These are phyloP conservation scores for Pasiphila rectangulata DNA, from an alignment of 2,888 invertebrate genomes.

Conservation along the genomic window DNA sequence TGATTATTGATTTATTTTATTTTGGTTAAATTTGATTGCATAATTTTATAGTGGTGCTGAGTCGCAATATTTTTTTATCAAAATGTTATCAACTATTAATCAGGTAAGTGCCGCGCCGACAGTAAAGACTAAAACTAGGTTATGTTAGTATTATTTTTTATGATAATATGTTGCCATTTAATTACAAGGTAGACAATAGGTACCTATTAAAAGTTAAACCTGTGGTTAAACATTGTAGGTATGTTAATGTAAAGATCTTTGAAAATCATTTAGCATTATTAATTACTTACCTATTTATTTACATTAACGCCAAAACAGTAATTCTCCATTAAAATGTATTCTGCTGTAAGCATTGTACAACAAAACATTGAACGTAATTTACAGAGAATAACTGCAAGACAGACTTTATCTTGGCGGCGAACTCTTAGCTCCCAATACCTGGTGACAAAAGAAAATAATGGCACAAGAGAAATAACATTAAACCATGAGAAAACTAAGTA, in stretches of 20 bases:
- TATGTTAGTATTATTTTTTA: neutral
- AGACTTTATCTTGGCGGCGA: conserved; percentile 40
- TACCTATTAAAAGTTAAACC: no score
- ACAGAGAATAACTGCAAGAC: conserved; percentile 45
- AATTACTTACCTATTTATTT: neutral
- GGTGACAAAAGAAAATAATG: conserved; percentile 63
- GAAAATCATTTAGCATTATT: no score
- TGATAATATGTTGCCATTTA: no score
- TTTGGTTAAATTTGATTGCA: neutral
- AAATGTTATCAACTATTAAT: conserved; percentile 42
- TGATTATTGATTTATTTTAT: neutral
- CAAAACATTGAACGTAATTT: no score
- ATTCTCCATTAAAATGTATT: no score
- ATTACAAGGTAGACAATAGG: no score
- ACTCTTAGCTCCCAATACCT: conserved; percentile 55
- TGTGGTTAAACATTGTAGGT: no score
- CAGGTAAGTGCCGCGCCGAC: conserved; percentile 46
- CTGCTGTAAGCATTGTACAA: no score
- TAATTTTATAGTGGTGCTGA: neutral
- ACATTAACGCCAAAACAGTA: no score
- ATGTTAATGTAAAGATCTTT: no score
- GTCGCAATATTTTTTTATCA: neutral
- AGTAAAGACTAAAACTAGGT: conserved; percentile 11
- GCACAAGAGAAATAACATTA: conserved; percentile 78
- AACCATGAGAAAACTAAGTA: conserved; percentile 83